These are phyloP conservation scores for Mimachlamys varia DNA, from an alignment of 2,888 invertebrate genomes.

Conservation along the genomic window DNA sequence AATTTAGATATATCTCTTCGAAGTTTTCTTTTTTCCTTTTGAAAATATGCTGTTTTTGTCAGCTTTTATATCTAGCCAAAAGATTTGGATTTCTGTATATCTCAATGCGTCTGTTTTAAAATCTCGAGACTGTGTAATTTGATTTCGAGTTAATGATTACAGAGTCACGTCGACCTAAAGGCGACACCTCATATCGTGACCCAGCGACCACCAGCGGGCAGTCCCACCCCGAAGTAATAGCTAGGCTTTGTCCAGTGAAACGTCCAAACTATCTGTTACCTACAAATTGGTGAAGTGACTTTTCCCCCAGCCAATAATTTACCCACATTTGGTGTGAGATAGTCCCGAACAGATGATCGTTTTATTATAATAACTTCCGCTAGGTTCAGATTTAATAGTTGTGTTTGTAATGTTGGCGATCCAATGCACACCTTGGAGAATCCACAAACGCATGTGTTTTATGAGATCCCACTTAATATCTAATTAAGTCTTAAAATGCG, in stretches of 20 bases:
- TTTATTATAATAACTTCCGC: conserved; percentile 31
- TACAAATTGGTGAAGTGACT: conserved; percentile 22
- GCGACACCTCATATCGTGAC: neutral
- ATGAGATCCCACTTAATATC: conserved; percentile 6
- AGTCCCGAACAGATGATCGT: neutral
- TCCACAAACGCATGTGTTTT: conserved; percentile 5
- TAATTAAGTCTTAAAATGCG: conserved; percentile 24
- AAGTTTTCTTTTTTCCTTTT: too few relatives aligned
- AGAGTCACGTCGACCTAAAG: neutral
- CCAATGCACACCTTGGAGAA: neutral
- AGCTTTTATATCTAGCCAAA: too few relatives aligned
- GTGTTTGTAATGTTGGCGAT: neutral
- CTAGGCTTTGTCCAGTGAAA: conserved; percentile 1
- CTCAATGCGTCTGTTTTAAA: neutral
- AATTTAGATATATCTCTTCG: too few relatives aligned
- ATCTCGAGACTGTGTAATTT: neutral
- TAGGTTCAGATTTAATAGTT: conserved; percentile 6
- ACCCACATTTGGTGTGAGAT: conserved; percentile 24
- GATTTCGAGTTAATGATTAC: neutral
- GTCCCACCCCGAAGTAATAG: conserved; percentile 21
- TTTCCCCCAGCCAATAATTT: conserved; percentile 23
- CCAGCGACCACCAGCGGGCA: conserved; percentile 19
- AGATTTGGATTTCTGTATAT: neutral
- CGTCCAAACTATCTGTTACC: conserved; percentile 28
- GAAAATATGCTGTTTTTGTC: too few relatives aligned